Evolutionary conservation across 1,140 invertebrate genomes (phyloP), one percentile per base, ranked within the genome.

Genomic region (Brevipalpus yothersi): DNA sequence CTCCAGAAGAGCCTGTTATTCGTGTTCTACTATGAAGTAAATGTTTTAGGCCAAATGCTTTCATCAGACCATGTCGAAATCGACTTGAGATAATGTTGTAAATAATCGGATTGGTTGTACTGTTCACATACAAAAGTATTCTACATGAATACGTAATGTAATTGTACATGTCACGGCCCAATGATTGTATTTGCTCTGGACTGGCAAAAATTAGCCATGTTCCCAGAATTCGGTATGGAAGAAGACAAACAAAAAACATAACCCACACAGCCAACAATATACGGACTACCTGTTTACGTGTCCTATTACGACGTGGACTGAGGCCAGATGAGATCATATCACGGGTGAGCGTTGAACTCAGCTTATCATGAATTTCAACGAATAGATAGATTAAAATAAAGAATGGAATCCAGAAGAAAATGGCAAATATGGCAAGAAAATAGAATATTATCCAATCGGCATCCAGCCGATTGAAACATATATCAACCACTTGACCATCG

Each of bases 191-290:
- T 56, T 77, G 56, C 40, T 66, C 61, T 0, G 45, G 19, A 1
- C 63, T 55, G 1, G 59, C 57, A 49, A 86, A 71, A 40, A 90
- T 80, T 59, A 89, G 82, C 82, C 82, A 88, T 47, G 92, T 70
- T 1, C 82, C 87, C 15, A 93, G 74, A 4, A 86, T 78, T 53
- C 84, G 77, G 67, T 92, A 86, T 4, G 89, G 89, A 51, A 92
- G 70, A 39, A 93, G 75, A 67, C 86, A 91, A 40, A 90, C 72
- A 69, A 92, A 93, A 71, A 92, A 93, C 12, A 83, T 82, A 17
- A 83, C 67, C 0, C 93, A 86, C 0, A 94, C 87, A 2, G 85
- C 83, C 5, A 82, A 84, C 12, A 93, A 72, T 85, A 91, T 92
- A 21, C 86, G 67, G 9, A 92, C 83, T n/a, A 79, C 76, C 67